Conservation (phyloP, 2,797 vertebrate species). For the Cottoperca gobio region DNA sequence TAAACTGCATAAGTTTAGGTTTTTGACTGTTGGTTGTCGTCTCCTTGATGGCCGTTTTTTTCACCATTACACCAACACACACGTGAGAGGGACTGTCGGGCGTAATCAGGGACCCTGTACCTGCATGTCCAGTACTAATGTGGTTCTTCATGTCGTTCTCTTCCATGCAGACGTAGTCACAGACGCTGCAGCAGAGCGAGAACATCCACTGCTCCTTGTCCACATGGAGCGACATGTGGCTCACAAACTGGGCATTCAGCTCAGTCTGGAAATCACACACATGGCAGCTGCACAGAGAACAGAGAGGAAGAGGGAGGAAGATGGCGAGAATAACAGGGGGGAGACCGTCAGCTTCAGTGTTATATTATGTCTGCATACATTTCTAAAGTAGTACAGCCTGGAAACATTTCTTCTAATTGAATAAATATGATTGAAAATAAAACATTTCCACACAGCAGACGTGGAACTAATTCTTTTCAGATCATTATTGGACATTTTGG, state of each 20-base stretch:
- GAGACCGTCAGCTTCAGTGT: slow-evolving; percentile 56
- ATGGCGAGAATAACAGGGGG: slow-evolving; percentile 49
- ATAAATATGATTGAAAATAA: slow-evolving; percentile 25
- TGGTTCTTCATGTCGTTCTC: slow-evolving; percentile 97
- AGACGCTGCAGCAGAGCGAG: slow-evolving; percentile 96
- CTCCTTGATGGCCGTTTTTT: too few species aligned
- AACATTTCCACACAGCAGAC: slow-evolving; percentile 5
- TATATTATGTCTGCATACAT: slow-evolving; percentile 61
- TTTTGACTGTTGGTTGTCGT: neutral
- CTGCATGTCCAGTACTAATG: slow-evolving; percentile 93
- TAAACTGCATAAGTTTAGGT: neutral
- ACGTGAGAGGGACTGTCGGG: neutral
- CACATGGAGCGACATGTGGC: slow-evolving; percentile 99
- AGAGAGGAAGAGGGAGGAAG: slow-evolving; percentile 59
- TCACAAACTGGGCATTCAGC: slow-evolving; percentile 98
- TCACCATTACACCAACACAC: neutral
- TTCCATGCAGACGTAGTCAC: slow-evolving; percentile 97
- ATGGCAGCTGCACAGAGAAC: slow-evolving; percentile 90
- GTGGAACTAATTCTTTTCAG: slow-evolving; percentile 11
- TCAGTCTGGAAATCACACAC: slow-evolving; percentile 99
- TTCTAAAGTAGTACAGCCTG: slow-evolving; percentile 35
- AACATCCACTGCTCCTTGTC: slow-evolving; percentile 99
- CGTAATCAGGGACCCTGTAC: slow-evolving; percentile 71
- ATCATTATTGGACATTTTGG: neutral
- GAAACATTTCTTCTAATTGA: slow-evolving; percentile 25